Conservation (phyloP, 1,140 invertebrate species). For the Drosophila bocki region DNA sequence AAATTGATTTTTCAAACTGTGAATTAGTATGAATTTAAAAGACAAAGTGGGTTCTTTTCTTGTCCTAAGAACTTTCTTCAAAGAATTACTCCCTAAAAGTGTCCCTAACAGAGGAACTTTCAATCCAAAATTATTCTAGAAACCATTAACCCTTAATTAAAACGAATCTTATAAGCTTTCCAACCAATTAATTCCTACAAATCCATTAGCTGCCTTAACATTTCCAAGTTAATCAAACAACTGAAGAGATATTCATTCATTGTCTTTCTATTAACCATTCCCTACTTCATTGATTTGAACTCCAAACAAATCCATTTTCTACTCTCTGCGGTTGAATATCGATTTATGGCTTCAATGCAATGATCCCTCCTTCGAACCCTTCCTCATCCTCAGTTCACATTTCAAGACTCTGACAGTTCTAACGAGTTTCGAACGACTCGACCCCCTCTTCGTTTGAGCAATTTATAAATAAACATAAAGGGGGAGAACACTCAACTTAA, state of each 20-base stretch:
- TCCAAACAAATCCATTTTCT: constrained; percentile 8
- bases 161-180: not conserved
- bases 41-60: not conserved
- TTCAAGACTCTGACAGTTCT: constrained; percentile 35
- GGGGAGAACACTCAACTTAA: constrained; percentile 46
- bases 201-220: not conserved
- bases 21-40: not conserved
- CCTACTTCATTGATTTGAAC: not conserved
- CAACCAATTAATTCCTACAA: not conserved
- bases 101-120: too few relatives aligned
- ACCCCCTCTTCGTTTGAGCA: constrained; percentile 54
- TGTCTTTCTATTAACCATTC: not conserved
- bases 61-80: not conserved
- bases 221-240: not conserved
- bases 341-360: constrained; percentile 17
- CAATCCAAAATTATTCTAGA: not conserved
- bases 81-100: not conserved
- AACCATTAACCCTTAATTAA: not conserved
- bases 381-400: not conserved
- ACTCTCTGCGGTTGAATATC: constrained; percentile 1
- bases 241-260: not conserved
- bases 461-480: constrained; percentile 62
- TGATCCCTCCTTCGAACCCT: not conserved
- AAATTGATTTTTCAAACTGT: not conserved
- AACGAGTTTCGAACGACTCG: constrained; percentile 53